Evolutionary conservation across 2,797 vertebrate species (phyloP).

Genomic region (Myotis myotis): DNA sequence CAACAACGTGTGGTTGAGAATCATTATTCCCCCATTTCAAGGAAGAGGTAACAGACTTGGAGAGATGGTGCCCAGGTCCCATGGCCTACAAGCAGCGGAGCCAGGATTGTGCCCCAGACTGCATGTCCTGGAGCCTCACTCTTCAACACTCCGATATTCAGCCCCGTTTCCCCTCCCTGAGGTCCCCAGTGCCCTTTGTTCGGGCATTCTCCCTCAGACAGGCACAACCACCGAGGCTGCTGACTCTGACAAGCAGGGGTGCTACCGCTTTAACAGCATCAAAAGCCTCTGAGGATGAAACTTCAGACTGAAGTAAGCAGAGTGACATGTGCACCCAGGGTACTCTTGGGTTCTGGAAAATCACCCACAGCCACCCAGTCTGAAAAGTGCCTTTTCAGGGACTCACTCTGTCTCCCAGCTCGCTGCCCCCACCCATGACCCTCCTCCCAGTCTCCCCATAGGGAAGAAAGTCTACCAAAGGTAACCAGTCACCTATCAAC

Average conservation of each 20-base stretch:
- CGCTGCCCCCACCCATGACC: not conserved
- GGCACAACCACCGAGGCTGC: not conserved
- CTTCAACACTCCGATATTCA: not conserved
- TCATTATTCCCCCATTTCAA: not conserved
- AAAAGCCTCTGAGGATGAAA: not conserved
- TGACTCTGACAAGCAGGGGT: not conserved
- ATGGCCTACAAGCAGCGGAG: not conserved
- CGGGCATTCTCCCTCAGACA: not conserved
- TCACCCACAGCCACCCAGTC: not conserved
- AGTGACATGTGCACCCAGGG: not conserved
- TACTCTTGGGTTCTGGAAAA: not conserved
- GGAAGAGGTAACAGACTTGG: not conserved
- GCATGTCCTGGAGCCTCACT: rapidly evolving
- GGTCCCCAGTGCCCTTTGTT: not conserved
- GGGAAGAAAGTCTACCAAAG: not conserved
- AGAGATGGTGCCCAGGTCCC: not conserved
- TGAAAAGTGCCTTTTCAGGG: not conserved
- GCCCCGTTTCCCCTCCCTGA: not conserved
- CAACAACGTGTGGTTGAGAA: not conserved
- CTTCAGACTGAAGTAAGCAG: not conserved
- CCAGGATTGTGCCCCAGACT: not conserved
- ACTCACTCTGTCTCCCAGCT: not conserved
- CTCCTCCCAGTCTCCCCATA: not conserved
- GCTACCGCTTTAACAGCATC: not conserved
- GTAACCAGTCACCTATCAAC: not conserved